Base-by-base conservation (phyloP, 1,140 invertebrate species). In the Rhopalosiphum padi region DNA sequence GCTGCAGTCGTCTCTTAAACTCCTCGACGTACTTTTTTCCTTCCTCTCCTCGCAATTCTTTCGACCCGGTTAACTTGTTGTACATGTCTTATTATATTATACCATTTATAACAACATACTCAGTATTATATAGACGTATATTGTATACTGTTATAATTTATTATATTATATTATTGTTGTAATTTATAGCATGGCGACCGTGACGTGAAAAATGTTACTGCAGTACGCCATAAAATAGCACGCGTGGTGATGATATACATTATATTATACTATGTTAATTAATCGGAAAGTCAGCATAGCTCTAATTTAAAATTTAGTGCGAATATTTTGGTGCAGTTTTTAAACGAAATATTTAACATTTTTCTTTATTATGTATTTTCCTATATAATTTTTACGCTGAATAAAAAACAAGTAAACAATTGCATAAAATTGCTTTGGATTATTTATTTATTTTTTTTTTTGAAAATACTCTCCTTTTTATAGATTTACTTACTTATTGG, bases 141-240 rank as follows among this genome's bases (percentile, higher is more conserved):
- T 46, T 7, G 11, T 46, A 46, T n/a, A 68, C 30, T 18, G 2
- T 35, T 5, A 21, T 35, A 18, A 77, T 77, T 77, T 77, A n/a
- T 77, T 18, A 77, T 77, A n/a, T 77, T 77, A 21, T 77, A n/a
- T n/a, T 77, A 35, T 77, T 68, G 11, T 77, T 68, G 11, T 77
- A 5, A 77, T 77, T 23, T 37, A 37, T 68, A 8, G 15, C 60
- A 35, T n/a, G 55, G 46, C 90, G 37, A 91, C 60, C 60, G 90
- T 82, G 90, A 82, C 90, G 43, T n/a, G 60, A 82, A 91, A 91
- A 91, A 82, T 91, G 35, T 82, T 35, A 91, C 60, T 25, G 86
- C 30, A 5, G 30, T 68, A 18, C n/a, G 60, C 60, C 4, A 77
- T 77, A 77, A 77, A 77, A 77, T 77, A n/a, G 30, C 18, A n/a